These are phyloP conservation scores for Drosophila seguyi DNA, from an alignment of 1,140 invertebrate species.

Conservation along the genomic window DNA sequence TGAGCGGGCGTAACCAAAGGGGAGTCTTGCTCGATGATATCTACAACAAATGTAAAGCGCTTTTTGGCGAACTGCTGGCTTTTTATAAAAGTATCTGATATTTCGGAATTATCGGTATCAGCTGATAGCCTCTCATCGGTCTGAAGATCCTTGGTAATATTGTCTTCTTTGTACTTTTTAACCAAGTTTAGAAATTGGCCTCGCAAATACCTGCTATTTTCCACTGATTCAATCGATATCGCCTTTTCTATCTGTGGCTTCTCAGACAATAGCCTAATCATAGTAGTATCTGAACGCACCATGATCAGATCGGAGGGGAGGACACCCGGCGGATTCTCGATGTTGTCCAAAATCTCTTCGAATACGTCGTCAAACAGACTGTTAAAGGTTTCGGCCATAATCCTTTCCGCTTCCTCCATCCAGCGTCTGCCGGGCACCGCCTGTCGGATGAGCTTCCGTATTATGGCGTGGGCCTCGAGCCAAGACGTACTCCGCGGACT, in stretches of 20 bases:
- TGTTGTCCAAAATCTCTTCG: slow-evolving; percentile 4
- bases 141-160: background rate
- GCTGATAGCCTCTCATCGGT: background rate
- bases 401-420: slow-evolving; percentile 59
- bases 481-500: background rate
- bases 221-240: background rate
- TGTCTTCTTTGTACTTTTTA: slow-evolving; percentile 15
- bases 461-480: slow-evolving; percentile 55
- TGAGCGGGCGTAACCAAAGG: no score
- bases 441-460: slow-evolving; percentile 68
- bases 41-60: no score
- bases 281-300: background rate
- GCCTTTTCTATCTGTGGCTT: accelerated
- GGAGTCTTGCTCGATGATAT: no score
- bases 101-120: background rate
- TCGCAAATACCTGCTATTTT: background rate
- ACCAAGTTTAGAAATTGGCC: slow-evolving; percentile 7
- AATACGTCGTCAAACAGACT: slow-evolving; percentile 65
- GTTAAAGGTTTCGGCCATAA: slow-evolving; percentile 46
- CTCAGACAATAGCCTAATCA: background rate
- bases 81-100: background rate
- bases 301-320: slow-evolving; percentile 11
- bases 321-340: background rate
- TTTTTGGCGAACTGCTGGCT: background rate
- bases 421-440: slow-evolving; percentile 74